Percentiles rank a stretch among this genome's conserved stretches.
Evolutionary conservation across 37 sponge, comb jelly and placozoan species (phyloP).

Genomic region (Crambe crambe): DNA sequence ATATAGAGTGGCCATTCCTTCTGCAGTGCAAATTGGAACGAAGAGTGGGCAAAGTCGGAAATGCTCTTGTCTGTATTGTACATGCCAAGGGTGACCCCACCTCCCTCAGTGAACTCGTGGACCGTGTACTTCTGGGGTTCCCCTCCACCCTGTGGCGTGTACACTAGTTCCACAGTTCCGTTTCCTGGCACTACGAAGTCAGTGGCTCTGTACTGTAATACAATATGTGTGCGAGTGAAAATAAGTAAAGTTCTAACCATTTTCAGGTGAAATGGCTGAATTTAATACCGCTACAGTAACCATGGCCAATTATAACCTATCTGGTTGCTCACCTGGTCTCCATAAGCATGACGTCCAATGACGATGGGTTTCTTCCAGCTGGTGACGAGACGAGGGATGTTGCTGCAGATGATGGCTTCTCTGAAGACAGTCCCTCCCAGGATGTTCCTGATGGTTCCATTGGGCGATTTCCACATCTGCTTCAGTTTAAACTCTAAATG

Average conservation of each 20-base stretch:
- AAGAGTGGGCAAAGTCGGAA: constrained; percentile 92
- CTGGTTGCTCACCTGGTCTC: constrained; percentile 91
- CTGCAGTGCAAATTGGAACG: constrained; percentile 84
- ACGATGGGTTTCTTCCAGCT: constrained; percentile 93
- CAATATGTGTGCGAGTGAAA: too few species aligned
- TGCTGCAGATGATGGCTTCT: constrained; percentile 96
- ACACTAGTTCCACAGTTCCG: constrained; percentile 87
- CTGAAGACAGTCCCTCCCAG: constrained; percentile 98
- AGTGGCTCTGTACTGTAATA: constrained; percentile 92
- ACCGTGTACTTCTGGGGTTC: constrained; percentile 67
- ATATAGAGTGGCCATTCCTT: constrained; percentile 94
- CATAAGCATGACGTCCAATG: constrained; percentile 97
- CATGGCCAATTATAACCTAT: too few species aligned
- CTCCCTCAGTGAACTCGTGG: constrained; percentile 75
- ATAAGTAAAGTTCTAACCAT: background rate
- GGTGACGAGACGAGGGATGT: constrained; percentile 93
- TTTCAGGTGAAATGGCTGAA: background rate
- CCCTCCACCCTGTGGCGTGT: constrained; percentile 83
- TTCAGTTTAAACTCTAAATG: constrained; percentile 87
- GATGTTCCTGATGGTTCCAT: constrained; percentile 98
- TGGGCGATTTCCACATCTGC: constrained; percentile 98
- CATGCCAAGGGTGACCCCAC: constrained; percentile 96
- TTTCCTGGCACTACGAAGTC: constrained; percentile 94
- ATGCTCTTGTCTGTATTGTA: constrained; percentile 97
- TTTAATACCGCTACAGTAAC: background rate